A percentile compares a stretch with the other conserved stretches of the same genome.
These are phyloP conservation scores for Protobothrops flavoviridis DNA, from an alignment of 2,113 vertebrate species.

Conservation along the genomic window DNA sequence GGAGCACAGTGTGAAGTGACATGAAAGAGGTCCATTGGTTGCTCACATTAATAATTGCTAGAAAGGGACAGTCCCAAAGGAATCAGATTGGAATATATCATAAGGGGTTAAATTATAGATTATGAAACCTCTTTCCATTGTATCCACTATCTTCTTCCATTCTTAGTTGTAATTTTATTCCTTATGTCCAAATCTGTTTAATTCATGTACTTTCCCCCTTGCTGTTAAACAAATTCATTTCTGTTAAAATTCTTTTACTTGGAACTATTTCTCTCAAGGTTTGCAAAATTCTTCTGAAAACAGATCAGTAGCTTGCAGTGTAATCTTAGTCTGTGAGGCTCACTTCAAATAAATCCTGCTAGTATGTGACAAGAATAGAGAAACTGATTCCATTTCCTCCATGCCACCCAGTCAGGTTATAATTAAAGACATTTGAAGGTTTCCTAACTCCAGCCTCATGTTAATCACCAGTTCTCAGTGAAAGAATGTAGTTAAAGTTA, in stretches of 20 bases:
- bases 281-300: constrained; percentile 70
- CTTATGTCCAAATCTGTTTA: constrained; percentile 37
- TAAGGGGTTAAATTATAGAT: constrained; percentile 30
- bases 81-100: constrained; percentile 25
- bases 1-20: constrained; percentile 14
- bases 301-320: constrained; percentile 69
- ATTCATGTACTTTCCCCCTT: constrained; percentile 46
- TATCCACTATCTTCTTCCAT: constrained; percentile 25
- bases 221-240: constrained; percentile 63
- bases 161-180: constrained; percentile 53
- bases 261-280: constrained; percentile 67
- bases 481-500: constrained; percentile 56
- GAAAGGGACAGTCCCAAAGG: constrained; percentile 26
- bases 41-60: constrained; percentile 25
- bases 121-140: constrained; percentile 37
- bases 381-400: constrained; percentile 55
- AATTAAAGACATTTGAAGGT: constrained; percentile 57
- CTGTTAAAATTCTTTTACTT: constrained; percentile 70
- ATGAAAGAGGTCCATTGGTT: constrained; percentile 32
- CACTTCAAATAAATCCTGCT: constrained; percentile 65
- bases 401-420: constrained; percentile 56
- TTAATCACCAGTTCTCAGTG: constrained; percentile 51
- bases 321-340: constrained; percentile 68
- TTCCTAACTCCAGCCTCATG: constrained; percentile 42
- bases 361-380: constrained; percentile 71